These are phyloP conservation scores for Herpailurus yagouaroundi DNA, from an alignment of 2,113 vertebrate genomes.

Conservation along the genomic window DNA sequence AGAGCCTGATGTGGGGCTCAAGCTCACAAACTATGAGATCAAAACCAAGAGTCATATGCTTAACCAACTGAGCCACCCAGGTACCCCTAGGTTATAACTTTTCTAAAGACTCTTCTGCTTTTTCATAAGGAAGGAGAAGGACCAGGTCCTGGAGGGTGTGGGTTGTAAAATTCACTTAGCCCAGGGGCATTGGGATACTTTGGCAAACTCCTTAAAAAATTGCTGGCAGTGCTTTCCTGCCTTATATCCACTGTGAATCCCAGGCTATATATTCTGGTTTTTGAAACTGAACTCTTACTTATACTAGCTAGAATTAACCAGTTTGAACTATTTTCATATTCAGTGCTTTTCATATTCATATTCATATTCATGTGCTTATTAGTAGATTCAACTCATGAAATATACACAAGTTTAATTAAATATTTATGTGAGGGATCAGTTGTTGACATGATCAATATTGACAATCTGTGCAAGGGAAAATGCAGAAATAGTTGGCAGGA, in stretches of 20 bases:
- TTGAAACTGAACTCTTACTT: neutral
- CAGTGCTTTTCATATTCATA: too few species aligned
- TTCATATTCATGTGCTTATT: neutral
- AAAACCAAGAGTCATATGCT: too few species aligned
- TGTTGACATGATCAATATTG: neutral
- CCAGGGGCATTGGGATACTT: neutral
- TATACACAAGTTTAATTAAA: slow-evolving; percentile 3
- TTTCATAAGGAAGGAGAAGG: neutral
- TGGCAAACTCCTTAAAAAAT: neutral
- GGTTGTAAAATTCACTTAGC: neutral
- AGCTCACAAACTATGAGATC: too few species aligned
- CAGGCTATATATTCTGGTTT: neutral
- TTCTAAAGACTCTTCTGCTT: neutral
- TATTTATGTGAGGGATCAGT: neutral
- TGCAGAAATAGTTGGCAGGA: neutral
- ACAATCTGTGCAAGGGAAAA: neutral
- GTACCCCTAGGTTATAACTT: neutral
- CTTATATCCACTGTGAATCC: neutral
- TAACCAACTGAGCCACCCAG: too few species aligned
- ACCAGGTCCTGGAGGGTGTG: neutral
- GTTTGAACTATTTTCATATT: slow-evolving; percentile 43
- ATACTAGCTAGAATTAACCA: slow-evolving; percentile 29
- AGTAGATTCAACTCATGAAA: slow-evolving; percentile 35
- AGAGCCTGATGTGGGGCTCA: too few species aligned
- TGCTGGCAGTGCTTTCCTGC: neutral